Evolutionary conservation across 2,797 vertebrate species (phyloP).

Genomic region (Cygnus olor): DNA sequence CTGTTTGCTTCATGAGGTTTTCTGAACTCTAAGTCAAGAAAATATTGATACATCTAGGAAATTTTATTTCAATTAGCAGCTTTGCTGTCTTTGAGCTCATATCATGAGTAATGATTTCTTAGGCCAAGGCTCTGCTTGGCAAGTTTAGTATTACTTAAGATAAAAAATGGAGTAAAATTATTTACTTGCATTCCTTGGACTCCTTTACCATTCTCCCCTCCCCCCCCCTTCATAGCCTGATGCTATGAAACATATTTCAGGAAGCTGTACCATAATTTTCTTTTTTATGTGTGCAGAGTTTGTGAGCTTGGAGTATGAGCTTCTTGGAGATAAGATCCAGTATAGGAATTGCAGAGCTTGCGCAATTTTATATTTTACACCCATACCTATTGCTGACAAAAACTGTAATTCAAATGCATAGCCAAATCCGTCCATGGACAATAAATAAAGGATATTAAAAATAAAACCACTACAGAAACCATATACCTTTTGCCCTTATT

Average conservation of each 20-base stretch:
- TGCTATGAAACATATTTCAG: background rate
- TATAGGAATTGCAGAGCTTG: conserved; percentile 20
- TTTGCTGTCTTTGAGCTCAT: background rate
- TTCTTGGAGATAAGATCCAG: background rate
- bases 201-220: background rate
- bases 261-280: background rate
- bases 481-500: background rate
- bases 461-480: background rate
- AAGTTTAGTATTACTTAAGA: background rate
- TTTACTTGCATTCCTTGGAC: background rate
- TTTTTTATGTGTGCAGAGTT: background rate
- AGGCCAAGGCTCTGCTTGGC: background rate
- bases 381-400: background rate
- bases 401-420: background rate
- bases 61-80: background rate
- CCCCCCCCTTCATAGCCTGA: background rate
- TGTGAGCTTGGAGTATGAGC: background rate
- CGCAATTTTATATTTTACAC: conserved; percentile 3
- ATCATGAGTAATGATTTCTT: background rate
- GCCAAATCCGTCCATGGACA: background rate
- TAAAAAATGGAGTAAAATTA: background rate
- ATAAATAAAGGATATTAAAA: background rate
- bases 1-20: background rate
- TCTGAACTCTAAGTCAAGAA: background rate
- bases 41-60: background rate